These are phyloP conservation scores for Turritopsis dohrnii DNA, from an alignment of 30 jellyfish, hydroid and myxozoan species.

Conservation along the genomic window DNA sequence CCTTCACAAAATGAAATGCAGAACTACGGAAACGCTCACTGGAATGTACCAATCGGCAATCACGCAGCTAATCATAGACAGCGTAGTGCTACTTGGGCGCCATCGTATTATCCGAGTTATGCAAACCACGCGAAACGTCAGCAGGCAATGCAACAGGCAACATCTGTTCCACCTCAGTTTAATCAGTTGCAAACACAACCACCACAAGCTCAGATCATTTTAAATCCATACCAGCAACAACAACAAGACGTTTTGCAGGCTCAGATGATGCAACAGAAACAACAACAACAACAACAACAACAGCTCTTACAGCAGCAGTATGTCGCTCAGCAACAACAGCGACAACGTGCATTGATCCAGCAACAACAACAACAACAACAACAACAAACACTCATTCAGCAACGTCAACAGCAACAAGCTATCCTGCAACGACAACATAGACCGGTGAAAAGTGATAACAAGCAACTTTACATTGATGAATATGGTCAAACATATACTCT, in stretches of 20 bases:
- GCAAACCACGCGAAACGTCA: constrained; percentile 15
- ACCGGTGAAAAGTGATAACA: not conserved
- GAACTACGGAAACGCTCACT: not conserved
- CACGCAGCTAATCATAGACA: constrained; percentile 8
- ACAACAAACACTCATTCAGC: constrained; percentile 11
- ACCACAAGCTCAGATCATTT: not conserved
- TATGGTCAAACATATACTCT: constrained; percentile 41
- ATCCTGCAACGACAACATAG: not conserved
- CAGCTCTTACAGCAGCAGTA: not conserved
- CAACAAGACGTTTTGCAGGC: not conserved
- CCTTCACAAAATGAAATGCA: not conserved
- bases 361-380: constrained; percentile 41
- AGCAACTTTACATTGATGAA: constrained; percentile 27
- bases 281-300: constrained; percentile 33
- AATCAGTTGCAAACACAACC: constrained; percentile 16
- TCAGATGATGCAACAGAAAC: constrained; percentile 11
- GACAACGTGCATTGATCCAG: constrained; percentile 11
- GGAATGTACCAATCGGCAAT: constrained; percentile 8
- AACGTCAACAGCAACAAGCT: constrained; percentile 20
- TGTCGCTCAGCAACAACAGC: constrained; percentile 25
- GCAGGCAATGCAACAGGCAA: constrained; percentile 26
- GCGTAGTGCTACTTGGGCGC: constrained; percentile 56
- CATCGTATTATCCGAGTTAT: constrained; percentile 16
- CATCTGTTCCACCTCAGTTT: not conserved
- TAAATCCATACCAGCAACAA: constrained; percentile 24